Evolutionary conservation across 2,113 vertebrate species (phyloP).

Genomic region (Rhinoptilus africanus): DNA sequence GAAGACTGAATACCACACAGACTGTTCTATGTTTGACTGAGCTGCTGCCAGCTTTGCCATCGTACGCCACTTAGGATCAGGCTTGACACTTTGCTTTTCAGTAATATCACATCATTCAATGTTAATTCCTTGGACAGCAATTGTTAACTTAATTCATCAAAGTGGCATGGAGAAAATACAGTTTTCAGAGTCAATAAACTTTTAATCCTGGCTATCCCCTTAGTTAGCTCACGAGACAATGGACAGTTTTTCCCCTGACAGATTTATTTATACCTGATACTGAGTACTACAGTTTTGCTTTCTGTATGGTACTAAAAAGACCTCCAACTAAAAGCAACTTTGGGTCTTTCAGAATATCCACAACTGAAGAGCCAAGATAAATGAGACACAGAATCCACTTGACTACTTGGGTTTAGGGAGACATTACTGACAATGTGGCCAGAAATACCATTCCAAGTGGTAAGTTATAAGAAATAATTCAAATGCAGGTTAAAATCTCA

Average conservation of each 20-base stretch:
- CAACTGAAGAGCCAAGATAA: not conserved
- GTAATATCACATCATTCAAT: not conserved
- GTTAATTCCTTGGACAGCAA: not conserved
- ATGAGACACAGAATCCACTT: not conserved
- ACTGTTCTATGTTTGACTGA: not conserved
- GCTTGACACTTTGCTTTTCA: not conserved
- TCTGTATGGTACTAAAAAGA: not conserved
- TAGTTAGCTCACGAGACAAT: accelerated
- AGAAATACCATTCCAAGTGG: not conserved
- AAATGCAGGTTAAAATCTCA: not conserved
- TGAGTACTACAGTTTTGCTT: not conserved
- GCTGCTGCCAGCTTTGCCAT: not conserved
- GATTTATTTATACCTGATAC: not conserved
- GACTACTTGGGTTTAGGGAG: not conserved
- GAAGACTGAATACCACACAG: not conserved
- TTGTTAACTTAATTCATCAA: not conserved
- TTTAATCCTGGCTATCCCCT: not conserved
- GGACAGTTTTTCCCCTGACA: not conserved
- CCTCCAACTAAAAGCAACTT: not conserved
- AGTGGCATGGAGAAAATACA: not conserved
- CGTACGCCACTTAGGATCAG: not conserved
- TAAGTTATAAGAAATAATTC: not conserved
- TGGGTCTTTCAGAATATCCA: not conserved
- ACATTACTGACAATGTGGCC: not conserved
- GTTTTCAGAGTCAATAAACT: not conserved